Conservation (phyloP, 1,140 invertebrate genomes). For the Drosophila ananassae region DNA sequence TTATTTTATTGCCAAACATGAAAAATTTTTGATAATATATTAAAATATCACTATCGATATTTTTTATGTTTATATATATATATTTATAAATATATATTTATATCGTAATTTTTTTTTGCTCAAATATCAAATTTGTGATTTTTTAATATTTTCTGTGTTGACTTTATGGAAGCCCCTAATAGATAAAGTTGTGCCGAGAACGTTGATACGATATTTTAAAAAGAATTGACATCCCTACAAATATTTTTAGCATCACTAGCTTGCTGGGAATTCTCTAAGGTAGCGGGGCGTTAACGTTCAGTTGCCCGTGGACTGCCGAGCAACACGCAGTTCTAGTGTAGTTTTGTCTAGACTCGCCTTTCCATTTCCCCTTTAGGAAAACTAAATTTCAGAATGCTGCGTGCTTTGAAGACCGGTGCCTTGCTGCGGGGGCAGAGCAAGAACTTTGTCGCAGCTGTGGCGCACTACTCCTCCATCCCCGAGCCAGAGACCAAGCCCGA, state of each 20-base stretch:
- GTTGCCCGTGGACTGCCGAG: slow-evolving; percentile 40
- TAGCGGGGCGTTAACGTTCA: slow-evolving; percentile 17
- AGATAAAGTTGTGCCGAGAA: too few species aligned
- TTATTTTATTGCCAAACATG: too few species aligned
- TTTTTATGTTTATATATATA: too few species aligned
- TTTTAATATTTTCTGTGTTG: too few species aligned
- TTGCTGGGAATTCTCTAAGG: slow-evolving; percentile 1
- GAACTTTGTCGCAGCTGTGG: slow-evolving; percentile 47
- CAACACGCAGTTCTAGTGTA: slow-evolving; percentile 39
- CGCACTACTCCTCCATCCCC: slow-evolving; percentile 62
- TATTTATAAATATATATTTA: too few species aligned
- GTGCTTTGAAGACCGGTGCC: slow-evolving; percentile 56
- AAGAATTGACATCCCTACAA: too few species aligned
- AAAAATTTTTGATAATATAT: too few species aligned
- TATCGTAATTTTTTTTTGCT: too few species aligned
- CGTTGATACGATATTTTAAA: too few species aligned
- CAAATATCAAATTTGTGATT: too few species aligned
- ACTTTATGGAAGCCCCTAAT: too few species aligned
- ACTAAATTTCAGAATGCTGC: slow-evolving; percentile 60
- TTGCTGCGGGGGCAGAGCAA: slow-evolving; percentile 54
- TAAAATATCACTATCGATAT: too few species aligned
- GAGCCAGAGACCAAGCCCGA: slow-evolving; percentile 71
- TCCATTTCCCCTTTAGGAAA: slow-evolving; percentile 1
- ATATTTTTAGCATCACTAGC: slow-evolving; percentile 15
- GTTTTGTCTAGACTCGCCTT: neutral